Percentiles rank a stretch among this genome's conserved stretches.
These are phyloP conservation scores for Oreamnos americanus DNA, from an alignment of 2,113 vertebrate genomes.

Conservation along the genomic window DNA sequence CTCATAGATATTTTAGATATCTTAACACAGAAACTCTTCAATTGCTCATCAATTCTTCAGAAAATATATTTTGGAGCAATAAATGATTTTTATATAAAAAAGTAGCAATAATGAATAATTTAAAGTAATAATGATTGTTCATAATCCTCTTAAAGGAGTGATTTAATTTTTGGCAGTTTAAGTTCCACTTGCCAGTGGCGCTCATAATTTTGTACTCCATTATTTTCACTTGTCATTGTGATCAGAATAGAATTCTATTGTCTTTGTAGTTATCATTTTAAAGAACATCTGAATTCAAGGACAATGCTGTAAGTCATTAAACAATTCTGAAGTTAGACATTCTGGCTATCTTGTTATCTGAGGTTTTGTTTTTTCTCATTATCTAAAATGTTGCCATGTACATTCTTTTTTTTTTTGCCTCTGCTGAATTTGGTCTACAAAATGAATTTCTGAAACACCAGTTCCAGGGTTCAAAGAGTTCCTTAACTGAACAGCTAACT, in stretches of 20 bases:
- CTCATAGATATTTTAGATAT: not conserved
- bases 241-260: not conserved
- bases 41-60: not conserved
- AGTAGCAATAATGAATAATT: not conserved
- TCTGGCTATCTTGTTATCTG: not conserved
- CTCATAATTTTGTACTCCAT: not conserved
- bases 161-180: not conserved
- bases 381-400: not conserved
- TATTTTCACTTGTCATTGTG: not conserved
- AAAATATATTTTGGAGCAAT: not conserved
- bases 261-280: not conserved
- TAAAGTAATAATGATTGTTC: not conserved
- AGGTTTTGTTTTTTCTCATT: not conserved
- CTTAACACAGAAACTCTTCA: not conserved
- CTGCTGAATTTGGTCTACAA: not conserved
- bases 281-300: not conserved
- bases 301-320: not conserved
- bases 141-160: not conserved
- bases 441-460: not conserved
- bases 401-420: not conserved
- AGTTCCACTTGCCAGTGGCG: not conserved
- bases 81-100: not conserved
- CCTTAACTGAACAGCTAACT: not conserved
- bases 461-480: not conserved
- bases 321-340: not conserved